These are phyloP conservation scores for Ondatra zibethicus DNA, from an alignment of 2,113 vertebrate genomes.

Conservation along the genomic window DNA sequence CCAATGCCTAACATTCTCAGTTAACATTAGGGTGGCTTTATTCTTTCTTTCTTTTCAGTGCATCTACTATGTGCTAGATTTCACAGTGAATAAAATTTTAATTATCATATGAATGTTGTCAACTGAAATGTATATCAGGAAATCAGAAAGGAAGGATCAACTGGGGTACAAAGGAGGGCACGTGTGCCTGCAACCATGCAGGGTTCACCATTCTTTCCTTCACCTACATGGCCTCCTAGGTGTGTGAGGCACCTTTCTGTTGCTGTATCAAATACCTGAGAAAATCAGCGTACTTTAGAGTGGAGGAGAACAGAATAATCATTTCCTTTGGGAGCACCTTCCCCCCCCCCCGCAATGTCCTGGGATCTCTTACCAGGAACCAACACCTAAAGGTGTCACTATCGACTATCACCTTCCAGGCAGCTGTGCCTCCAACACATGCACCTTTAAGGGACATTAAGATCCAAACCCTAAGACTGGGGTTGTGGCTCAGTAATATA, in stretches of 20 bases:
- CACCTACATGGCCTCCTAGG: neutral
- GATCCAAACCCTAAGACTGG: neutral
- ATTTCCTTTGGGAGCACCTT: neutral
- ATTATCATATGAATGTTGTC: neutral
- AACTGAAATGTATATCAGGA: neutral
- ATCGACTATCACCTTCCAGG: neutral
- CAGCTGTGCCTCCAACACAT: neutral
- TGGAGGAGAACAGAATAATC: no score
- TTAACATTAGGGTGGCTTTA: neutral
- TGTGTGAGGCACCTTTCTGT: neutral
- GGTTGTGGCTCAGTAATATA: neutral
- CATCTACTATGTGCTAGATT: neutral
- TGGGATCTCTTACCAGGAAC: neutral
- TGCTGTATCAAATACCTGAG: neutral
- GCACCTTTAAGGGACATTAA: neutral
- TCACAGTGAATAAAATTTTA: neutral
- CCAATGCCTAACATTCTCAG: neutral
- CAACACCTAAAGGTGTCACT: neutral
- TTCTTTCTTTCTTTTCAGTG: neutral
- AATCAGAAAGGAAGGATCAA: neutral
- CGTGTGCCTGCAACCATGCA: fast-evolving
- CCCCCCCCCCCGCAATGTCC: no score
- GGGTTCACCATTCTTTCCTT: neutral
- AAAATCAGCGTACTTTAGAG: neutral
- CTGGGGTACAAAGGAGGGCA: neutral